Conservation (phyloP, 2,888 invertebrate species). For the Drosophila fungiperda region DNA sequence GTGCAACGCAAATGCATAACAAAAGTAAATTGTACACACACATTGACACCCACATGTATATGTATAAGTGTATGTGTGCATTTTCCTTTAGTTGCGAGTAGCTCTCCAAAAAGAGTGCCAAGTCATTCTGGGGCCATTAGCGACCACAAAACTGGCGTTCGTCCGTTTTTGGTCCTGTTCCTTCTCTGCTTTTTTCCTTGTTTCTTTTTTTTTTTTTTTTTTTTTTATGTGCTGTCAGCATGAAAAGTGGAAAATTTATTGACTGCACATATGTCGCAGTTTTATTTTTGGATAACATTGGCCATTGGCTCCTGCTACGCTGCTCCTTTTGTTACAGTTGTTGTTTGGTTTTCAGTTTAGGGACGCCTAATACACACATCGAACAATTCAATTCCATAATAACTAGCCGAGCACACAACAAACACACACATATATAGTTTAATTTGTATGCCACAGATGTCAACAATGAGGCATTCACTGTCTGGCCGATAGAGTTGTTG, state of each 20-base stretch:
- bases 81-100: slow-evolving; percentile 10
- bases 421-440: slow-evolving; percentile 45
- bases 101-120: slow-evolving; percentile 45
- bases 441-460: slow-evolving; percentile 77
- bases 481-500: slow-evolving; percentile 59
- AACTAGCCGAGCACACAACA: slow-evolving; percentile 24
- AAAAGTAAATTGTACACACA: slow-evolving; percentile 22
- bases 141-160: slow-evolving; percentile 36
- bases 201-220: neutral
- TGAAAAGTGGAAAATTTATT: slow-evolving; percentile 82
- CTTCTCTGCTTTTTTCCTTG: neutral
- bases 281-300: slow-evolving; percentile 35
- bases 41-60: neutral
- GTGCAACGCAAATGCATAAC: slow-evolving; percentile 41
- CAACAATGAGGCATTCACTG: slow-evolving; percentile 30
- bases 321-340: slow-evolving; percentile 4
- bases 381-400: slow-evolving; percentile 29
- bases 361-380: slow-evolving; percentile 37
- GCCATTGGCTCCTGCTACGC: slow-evolving; percentile 3
- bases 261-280: slow-evolving; percentile 80
- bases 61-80: slow-evolving; percentile 3
- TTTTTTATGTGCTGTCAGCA: slow-evolving; percentile 73
- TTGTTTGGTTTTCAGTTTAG: slow-evolving; percentile 5
- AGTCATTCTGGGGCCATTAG: slow-evolving; percentile 80
- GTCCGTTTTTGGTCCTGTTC: slow-evolving; percentile 30